Evolutionary conservation across 2,797 vertebrate genomes (phyloP).

Genomic region (Gadopsis bispinosus): DNA sequence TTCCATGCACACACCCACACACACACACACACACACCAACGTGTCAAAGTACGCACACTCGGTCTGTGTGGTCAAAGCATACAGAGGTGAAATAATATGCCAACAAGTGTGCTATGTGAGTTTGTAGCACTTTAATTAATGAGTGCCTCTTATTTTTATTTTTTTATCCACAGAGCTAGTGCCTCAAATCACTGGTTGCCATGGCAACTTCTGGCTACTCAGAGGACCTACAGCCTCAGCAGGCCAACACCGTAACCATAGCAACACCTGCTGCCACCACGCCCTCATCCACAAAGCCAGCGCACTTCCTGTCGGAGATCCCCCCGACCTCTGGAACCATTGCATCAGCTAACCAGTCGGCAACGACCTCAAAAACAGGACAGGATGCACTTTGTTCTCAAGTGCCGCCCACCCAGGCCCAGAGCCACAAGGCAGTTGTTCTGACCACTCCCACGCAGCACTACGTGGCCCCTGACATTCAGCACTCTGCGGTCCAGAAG

Average conservation of each 20-base stretch:
- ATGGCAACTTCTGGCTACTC: slow-evolving; percentile 94
- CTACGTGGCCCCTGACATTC: slow-evolving; percentile 85
- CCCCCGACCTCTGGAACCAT: slow-evolving; percentile 76
- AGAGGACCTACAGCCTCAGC: slow-evolving; percentile 90
- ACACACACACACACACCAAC: background rate
- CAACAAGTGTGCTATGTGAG: slow-evolving; percentile 7
- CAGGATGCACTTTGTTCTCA: slow-evolving; percentile 81
- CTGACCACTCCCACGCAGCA: slow-evolving; percentile 81
- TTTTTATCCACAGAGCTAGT: slow-evolving; percentile 72
- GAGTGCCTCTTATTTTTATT: slow-evolving; percentile 25
- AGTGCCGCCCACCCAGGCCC: slow-evolving; percentile 75
- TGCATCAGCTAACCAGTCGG: slow-evolving; percentile 67
- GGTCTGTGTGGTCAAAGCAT: background rate
- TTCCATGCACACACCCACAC: slow-evolving; percentile 25
- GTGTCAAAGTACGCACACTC: background rate
- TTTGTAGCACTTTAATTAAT: slow-evolving; percentile 47
- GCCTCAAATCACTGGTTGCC: slow-evolving; percentile 74
- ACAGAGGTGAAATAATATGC: slow-evolving; percentile 6
- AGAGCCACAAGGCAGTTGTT: slow-evolving; percentile 76
- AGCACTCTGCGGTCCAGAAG: slow-evolving; percentile 77
- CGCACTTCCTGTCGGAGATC: slow-evolving; percentile 88
- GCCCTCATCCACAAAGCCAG: slow-evolving; percentile 78
- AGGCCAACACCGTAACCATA: slow-evolving; percentile 81
- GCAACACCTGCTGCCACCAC: slow-evolving; percentile 81
- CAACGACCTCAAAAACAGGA: slow-evolving; percentile 69